Evolutionary conservation across 2,113 vertebrate species (phyloP).

Genomic region (Hyla sarda): DNA sequence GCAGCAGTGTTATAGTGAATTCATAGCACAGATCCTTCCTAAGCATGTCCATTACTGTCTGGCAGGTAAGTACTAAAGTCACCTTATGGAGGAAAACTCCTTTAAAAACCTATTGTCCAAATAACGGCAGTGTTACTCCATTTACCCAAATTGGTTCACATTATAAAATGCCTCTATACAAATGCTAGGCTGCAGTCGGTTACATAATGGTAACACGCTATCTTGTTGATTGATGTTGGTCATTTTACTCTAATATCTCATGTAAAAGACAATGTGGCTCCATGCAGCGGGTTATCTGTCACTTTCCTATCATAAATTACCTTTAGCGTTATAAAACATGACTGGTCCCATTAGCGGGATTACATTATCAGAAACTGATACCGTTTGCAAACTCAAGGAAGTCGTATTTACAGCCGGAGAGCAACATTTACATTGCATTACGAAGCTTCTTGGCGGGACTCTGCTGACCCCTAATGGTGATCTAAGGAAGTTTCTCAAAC

Average conservation of each 20-base stretch:
- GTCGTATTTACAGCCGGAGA: too few relatives aligned
- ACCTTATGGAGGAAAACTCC: too few relatives aligned
- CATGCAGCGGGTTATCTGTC: neutral
- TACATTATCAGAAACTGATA: constrained; percentile 1
- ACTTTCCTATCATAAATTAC: neutral
- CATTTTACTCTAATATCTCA: neutral
- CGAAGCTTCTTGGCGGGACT: neutral
- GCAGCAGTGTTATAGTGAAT: too few relatives aligned
- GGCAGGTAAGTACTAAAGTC: too few relatives aligned
- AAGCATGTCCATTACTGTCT: too few relatives aligned
- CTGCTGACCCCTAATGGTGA: constrained; percentile 20
- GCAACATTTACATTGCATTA: neutral
- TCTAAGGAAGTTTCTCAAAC: neutral
- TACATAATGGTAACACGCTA: neutral
- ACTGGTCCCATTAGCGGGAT: neutral
- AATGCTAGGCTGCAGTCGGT: neutral
- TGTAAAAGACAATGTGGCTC: neutral
- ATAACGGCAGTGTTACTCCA: too few relatives aligned
- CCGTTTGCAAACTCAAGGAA: neutral
- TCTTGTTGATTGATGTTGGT: neutral
- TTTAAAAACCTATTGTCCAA: too few relatives aligned
- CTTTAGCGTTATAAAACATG: neutral
- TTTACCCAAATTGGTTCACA: too few relatives aligned
- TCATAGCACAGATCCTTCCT: too few relatives aligned
- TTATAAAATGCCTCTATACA: too few relatives aligned